Evolutionary conservation across 2,888 invertebrate genomes (phyloP).

Genomic region (Psylliodes chrysocephalus): DNA sequence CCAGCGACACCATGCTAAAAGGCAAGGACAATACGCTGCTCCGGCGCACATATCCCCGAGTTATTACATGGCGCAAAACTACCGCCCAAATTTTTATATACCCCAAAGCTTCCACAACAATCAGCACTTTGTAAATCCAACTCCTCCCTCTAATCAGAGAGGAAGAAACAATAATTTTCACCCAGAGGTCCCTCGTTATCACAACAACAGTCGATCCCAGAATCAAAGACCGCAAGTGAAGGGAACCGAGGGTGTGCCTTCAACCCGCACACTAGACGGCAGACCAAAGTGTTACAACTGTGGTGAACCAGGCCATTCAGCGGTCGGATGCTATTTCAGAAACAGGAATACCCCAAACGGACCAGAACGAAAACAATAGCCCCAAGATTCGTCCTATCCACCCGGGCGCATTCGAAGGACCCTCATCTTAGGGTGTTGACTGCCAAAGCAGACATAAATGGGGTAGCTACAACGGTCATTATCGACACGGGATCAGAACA

Average conservation of each 20-base stretch:
- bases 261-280: constrained; percentile 11
- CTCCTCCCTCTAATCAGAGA: no score
- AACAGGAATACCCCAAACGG: not conserved
- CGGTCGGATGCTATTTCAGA: not conserved
- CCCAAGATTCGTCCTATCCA: constrained; percentile 5
- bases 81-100: no score
- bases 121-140: no score
- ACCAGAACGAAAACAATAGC: not conserved
- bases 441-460: not conserved
- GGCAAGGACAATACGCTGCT: no score
- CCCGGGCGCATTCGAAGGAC: not conserved
- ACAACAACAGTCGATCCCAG: not conserved
- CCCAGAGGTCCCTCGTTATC: no score
- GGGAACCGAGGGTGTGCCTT: not conserved
- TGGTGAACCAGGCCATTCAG: no score
- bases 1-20: no score
- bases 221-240: not conserved
- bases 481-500: constrained; percentile 1
- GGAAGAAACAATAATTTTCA: no score
- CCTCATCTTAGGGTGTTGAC: not conserved
- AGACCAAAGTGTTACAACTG: no score
- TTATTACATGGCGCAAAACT: no score
- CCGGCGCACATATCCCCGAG: not conserved
- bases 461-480: not conserved
- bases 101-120: not conserved